Conservation (phyloP, 2,888 invertebrate genomes). For the Cinara cedri region DNA sequence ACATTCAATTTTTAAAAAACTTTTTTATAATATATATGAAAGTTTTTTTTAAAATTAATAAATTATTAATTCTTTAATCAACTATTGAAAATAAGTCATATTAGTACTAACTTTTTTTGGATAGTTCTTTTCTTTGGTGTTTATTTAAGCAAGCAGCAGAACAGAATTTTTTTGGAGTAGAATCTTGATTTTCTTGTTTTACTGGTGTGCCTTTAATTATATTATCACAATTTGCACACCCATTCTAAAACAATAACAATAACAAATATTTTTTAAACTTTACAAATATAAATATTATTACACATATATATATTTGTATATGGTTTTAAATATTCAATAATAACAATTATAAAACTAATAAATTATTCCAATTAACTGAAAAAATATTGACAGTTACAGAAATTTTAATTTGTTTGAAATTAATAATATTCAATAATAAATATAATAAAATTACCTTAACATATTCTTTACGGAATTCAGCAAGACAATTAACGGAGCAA, state of each 20-base stretch:
- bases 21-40: too few species aligned
- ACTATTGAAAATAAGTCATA: neutral
- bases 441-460: conserved; percentile 53
- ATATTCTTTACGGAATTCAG: conserved; percentile 82
- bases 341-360: too few species aligned
- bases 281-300: too few species aligned
- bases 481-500: conserved; percentile 87
- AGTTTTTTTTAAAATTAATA: too few species aligned
- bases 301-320: too few species aligned
- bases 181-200: conserved; percentile 65
- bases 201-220: conserved; percentile 80
- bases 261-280: neutral
- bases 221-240: conserved; percentile 86
- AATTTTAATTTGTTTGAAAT: neutral
- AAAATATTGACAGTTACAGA: too few species aligned
- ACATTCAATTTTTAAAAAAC: too few species aligned
- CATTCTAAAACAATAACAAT: conserved; percentile 66
- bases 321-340: too few species aligned
- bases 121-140: conserved; percentile 73
- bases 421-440: conserved; percentile 6
- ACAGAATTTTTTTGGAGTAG: conserved; percentile 80
- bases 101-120: conserved; percentile 42
- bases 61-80: too few species aligned
- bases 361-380: too few species aligned
- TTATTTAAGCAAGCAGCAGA: conserved; percentile 83